Conservation (phyloP, 1,140 invertebrate species). For the Pomacea maculata region DNA sequence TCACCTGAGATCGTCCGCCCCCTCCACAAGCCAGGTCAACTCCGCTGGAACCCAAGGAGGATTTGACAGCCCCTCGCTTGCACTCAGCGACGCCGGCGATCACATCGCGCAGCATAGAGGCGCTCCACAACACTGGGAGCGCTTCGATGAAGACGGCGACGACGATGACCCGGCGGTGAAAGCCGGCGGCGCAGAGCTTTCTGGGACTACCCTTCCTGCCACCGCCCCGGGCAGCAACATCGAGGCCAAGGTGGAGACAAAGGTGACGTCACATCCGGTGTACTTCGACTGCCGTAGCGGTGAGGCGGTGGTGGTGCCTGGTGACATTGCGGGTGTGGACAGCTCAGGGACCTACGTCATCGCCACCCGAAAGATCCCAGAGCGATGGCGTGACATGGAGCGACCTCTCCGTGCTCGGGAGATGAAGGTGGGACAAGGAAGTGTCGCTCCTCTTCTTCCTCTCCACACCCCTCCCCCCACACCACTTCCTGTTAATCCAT, state of each 20-base stretch:
- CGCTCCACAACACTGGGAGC: not conserved
- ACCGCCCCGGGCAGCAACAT: not conserved
- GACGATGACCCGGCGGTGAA: not conserved
- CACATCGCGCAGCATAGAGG: not conserved
- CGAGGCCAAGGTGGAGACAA: not conserved
- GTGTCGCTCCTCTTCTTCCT: not conserved
- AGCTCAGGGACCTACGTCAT: conserved; percentile 29
- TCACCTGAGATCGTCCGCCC: not conserved
- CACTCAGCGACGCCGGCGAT: not conserved
- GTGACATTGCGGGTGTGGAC: conserved; percentile 28
- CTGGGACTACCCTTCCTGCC: not conserved
- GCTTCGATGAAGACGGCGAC: conserved; percentile 5
- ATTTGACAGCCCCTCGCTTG: not conserved
- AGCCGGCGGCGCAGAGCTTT: not conserved
- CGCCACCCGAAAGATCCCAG: conserved; percentile 22
- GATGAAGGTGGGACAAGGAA: not conserved
- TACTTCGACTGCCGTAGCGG: conserved; percentile 29
- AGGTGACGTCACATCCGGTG: conserved; percentile 21
- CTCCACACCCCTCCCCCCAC: not conserved
- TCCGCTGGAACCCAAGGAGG: not conserved
- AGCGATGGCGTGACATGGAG: conserved; percentile 8
- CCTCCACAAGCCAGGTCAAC: not conserved
- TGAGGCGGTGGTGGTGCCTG: conserved; percentile 24
- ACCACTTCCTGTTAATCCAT: not conserved
- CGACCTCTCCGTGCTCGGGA: not conserved